Evolutionary conservation across 2,797 vertebrate genomes (phyloP).

Genomic region (Nyctibius grandis): DNA sequence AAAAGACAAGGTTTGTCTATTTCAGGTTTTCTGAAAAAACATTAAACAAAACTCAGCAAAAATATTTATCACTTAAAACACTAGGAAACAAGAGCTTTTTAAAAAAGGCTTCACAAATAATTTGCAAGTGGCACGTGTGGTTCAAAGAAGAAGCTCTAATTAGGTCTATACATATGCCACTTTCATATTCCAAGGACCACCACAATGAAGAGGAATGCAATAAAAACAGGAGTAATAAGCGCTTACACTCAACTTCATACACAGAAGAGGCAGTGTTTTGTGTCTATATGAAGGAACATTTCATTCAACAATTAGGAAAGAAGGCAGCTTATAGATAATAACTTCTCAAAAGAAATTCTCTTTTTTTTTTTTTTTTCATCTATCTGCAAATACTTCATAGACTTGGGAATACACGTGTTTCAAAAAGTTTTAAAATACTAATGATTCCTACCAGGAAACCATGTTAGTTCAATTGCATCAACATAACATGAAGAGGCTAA

Average conservation of each 20-base stretch:
- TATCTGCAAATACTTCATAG: background rate
- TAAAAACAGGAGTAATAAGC: background rate
- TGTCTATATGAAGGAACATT: background rate
- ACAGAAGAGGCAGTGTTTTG: background rate
- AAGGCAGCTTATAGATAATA: background rate
- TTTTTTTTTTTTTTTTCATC: background rate
- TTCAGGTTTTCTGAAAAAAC: background rate
- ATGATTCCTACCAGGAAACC: background rate
- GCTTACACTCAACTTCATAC: background rate
- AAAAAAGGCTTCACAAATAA: background rate
- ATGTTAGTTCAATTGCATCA: accelerated
- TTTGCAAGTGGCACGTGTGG: background rate
- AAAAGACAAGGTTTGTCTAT: background rate
- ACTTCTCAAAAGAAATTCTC: background rate
- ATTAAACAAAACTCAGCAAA: background rate
- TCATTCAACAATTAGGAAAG: background rate
- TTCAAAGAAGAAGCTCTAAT: background rate
- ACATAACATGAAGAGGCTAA: background rate
- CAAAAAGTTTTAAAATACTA: background rate
- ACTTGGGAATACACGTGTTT: background rate
- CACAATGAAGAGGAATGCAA: background rate
- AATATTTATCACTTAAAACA: background rate
- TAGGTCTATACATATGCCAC: background rate
- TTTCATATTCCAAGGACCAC: background rate
- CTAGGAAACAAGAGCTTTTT: background rate